Percentiles rank a stretch among this genome's conserved stretches.
Conservation (phyloP, 2,113 vertebrate species). For the Daphoenositta chrysoptera region DNA sequence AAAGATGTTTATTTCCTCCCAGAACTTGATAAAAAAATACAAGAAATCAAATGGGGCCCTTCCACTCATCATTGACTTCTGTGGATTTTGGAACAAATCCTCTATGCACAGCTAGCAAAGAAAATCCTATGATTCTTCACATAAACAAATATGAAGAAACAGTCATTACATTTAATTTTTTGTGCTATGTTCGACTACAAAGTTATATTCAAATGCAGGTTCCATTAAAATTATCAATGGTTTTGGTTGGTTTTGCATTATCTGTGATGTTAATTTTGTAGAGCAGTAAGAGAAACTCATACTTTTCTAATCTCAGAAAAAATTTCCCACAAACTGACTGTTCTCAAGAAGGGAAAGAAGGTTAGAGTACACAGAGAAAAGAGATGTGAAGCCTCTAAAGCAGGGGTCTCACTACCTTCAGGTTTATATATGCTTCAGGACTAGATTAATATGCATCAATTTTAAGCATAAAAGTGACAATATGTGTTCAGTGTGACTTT, state of each 20-base stretch:
- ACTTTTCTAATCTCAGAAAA: neutral
- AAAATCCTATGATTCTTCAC: neutral
- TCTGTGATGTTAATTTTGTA: neutral
- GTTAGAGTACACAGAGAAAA: neutral
- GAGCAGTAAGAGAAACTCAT: neutral
- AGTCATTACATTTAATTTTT: neutral
- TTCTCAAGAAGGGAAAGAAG: neutral
- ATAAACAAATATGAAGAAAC: neutral
- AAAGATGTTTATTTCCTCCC: neutral
- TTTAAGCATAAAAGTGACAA: neutral
- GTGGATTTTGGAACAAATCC: neutral
- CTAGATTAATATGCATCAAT: neutral
- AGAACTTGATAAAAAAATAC: neutral
- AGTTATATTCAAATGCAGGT: neutral
- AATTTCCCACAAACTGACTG: neutral
- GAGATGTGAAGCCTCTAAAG: neutral
- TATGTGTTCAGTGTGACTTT: neutral
- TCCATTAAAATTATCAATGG: neutral
- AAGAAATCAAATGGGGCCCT: neutral
- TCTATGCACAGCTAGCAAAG: neutral
- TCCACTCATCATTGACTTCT: neutral
- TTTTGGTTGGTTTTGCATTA: neutral
- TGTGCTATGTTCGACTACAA: neutral
- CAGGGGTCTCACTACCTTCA: neutral
- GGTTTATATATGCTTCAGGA: neutral